Percentiles rank a stretch among this genome's conserved stretches.
Conservation (phyloP, 2,888 invertebrate genomes). For the Drosophila rellima region DNA sequence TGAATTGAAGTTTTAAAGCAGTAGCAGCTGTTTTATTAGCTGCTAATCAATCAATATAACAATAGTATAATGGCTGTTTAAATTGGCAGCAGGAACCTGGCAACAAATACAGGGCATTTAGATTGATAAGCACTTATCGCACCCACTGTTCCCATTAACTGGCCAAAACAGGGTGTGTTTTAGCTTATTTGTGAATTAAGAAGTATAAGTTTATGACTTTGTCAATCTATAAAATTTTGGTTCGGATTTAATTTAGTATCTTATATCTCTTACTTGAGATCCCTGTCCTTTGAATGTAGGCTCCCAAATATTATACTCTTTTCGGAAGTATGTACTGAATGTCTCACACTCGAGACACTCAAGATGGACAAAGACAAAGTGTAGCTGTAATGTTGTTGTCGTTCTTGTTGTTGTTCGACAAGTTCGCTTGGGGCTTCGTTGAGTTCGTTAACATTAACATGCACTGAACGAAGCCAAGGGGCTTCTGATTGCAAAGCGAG, state of each 20-base stretch:
- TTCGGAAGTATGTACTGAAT: too few relatives aligned
- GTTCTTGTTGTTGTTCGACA: constrained; percentile 11
- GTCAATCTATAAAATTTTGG: too few relatives aligned
- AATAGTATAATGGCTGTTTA: constrained; percentile 25
- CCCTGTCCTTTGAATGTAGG: too few relatives aligned
- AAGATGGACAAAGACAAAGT: constrained; percentile 23
- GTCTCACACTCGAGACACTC: too few relatives aligned
- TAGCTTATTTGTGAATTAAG: too few relatives aligned
- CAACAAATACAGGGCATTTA: constrained; percentile 52
- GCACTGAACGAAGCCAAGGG: constrained; percentile 37
- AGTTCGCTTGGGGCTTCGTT: constrained; percentile 34
- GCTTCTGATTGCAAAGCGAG: constrained; percentile 51
- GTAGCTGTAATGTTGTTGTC: constrained; percentile 15
- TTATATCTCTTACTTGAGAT: too few relatives aligned
- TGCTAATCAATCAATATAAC: constrained; percentile 60
- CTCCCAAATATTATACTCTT: too few relatives aligned
- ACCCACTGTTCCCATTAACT: constrained; percentile 11
- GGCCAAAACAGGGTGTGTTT: too few relatives aligned
- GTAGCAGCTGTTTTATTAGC: constrained; percentile 42
- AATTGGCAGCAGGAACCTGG: constrained; percentile 41
- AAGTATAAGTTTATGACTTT: too few relatives aligned
- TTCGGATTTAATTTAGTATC: too few relatives aligned
- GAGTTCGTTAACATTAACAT: constrained; percentile 77
- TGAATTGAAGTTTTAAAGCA: constrained; percentile 1
- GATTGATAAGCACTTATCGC: constrained; percentile 55